Conservation (phyloP, 2,888 invertebrate species). For the Agrochola lychnidis region DNA sequence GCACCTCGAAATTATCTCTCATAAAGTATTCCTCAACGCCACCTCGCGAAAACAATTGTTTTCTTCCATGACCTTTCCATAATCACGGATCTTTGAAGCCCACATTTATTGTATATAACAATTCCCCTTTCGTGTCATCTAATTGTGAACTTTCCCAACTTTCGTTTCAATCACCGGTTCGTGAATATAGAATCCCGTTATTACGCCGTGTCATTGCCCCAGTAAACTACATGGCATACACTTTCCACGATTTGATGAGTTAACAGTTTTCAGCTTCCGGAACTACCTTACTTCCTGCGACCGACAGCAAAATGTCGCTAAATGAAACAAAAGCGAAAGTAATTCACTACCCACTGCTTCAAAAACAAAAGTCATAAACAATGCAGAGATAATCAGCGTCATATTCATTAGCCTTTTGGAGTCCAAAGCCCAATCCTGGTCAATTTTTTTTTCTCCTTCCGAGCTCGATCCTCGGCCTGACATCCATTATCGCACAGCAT, state of each 20-base stretch:
- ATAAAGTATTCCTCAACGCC: slow-evolving; percentile 69
- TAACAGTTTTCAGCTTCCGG: slow-evolving; percentile 66
- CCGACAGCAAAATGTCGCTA: slow-evolving; percentile 28
- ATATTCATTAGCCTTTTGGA: not conserved
- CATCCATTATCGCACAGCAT: not conserved
- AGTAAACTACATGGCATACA: slow-evolving; percentile 80
- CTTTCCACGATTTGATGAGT: slow-evolving; percentile 76
- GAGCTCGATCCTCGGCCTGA: not conserved
- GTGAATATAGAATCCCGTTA: slow-evolving; percentile 84
- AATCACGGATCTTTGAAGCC: slow-evolving; percentile 52
- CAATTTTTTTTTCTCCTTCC: not conserved
- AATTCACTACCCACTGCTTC: not conserved
- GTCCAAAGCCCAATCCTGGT: not conserved
- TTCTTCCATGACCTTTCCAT: slow-evolving; percentile 63
- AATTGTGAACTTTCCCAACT: slow-evolving; percentile 87
- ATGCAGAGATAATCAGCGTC: not conserved
- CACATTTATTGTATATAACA: slow-evolving; percentile 58
- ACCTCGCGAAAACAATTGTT: slow-evolving; percentile 68
- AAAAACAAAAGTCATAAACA: not conserved
- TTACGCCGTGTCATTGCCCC: slow-evolving; percentile 76
- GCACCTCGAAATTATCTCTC: slow-evolving; percentile 74
- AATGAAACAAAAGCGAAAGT: slow-evolving; percentile 44
- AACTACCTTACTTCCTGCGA: slow-evolving; percentile 55
- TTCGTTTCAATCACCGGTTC: slow-evolving; percentile 83
- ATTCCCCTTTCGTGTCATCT: slow-evolving; percentile 76